Conservation (phyloP, 2,888 invertebrate genomes). For the Archips xylosteana region DNA sequence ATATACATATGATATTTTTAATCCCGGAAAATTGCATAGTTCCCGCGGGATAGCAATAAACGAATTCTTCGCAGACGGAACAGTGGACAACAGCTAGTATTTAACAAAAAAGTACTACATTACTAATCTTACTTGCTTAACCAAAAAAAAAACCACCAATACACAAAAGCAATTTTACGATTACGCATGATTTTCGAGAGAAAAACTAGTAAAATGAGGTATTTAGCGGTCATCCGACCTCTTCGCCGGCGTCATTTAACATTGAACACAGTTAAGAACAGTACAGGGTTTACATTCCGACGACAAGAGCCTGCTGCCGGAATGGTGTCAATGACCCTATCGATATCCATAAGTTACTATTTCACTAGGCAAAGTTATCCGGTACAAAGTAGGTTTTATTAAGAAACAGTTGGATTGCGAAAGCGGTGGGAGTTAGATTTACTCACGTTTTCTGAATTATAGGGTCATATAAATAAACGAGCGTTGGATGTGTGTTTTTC, state of each 20-base stretch:
- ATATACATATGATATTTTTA: too few species aligned
- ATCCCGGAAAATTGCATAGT: too few species aligned
- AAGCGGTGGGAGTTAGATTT: conserved; percentile 36
- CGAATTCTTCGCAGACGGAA: too few species aligned
- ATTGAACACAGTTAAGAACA: background rate
- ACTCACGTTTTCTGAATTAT: conserved; percentile 19
- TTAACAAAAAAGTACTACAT: background rate
- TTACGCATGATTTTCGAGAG: conserved; percentile 17
- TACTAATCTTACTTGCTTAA: too few species aligned
- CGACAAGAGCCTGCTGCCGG: conserved; percentile 34
- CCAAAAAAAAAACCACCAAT: background rate
- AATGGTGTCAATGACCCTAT: conserved; percentile 67
- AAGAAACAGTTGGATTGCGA: conserved; percentile 38
- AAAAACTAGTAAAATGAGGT: conserved; percentile 34
- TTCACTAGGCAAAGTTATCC: conserved; percentile 55
- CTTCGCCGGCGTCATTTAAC: background rate
- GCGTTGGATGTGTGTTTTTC: background rate
- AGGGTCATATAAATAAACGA: conserved; percentile 13
- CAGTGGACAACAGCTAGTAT: too few species aligned
- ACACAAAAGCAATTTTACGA: conserved; percentile 16
- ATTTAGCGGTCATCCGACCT: conserved; percentile 31
- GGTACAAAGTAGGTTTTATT: conserved; percentile 35
- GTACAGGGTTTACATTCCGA: conserved; percentile 18
- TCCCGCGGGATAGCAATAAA: too few species aligned
- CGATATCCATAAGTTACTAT: conserved; percentile 59